Percentiles rank a stretch among this genome's conserved stretches.
These are phyloP conservation scores for Heliocidaris erythrogramma DNA, from an alignment of 35 echinoderm and acorn worm genomes.

Conservation along the genomic window DNA sequence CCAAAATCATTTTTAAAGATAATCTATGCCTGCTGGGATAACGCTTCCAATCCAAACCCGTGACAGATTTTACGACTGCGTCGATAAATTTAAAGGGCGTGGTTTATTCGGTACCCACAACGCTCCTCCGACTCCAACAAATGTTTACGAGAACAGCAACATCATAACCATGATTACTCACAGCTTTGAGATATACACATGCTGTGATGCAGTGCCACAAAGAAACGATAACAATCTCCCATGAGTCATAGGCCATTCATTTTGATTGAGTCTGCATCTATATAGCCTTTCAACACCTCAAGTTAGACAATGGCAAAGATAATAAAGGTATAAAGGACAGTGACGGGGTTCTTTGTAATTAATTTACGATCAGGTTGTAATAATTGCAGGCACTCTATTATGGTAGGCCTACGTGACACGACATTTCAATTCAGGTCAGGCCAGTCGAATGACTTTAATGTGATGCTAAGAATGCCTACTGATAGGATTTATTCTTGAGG, in stretches of 20 bases:
- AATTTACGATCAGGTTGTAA: neutral
- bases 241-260: neutral
- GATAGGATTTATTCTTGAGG: too few relatives aligned
- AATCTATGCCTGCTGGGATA: too few relatives aligned
- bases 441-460: neutral
- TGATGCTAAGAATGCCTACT: too few relatives aligned
- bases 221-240: neutral
- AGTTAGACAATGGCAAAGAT: neutral
- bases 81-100: too few relatives aligned
- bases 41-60: too few relatives aligned
- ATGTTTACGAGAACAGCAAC: too few relatives aligned
- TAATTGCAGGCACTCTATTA: neutral
- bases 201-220: neutral
- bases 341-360: neutral
- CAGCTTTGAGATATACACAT: neutral
- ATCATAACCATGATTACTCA: too few relatives aligned
- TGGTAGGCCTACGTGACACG: neutral
- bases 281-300: too few relatives aligned
- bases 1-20: too few relatives aligned
- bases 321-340: neutral
- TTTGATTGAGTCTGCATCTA: neutral
- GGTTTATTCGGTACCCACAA: too few relatives aligned
- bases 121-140: too few relatives aligned
- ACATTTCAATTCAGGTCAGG: neutral
- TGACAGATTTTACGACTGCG: too few relatives aligned